Percentiles rank a stretch among this genome's conserved stretches.
Evolutionary conservation across 2,113 vertebrate genomes (phyloP).

Genomic region (Hydrolagus affinis): DNA sequence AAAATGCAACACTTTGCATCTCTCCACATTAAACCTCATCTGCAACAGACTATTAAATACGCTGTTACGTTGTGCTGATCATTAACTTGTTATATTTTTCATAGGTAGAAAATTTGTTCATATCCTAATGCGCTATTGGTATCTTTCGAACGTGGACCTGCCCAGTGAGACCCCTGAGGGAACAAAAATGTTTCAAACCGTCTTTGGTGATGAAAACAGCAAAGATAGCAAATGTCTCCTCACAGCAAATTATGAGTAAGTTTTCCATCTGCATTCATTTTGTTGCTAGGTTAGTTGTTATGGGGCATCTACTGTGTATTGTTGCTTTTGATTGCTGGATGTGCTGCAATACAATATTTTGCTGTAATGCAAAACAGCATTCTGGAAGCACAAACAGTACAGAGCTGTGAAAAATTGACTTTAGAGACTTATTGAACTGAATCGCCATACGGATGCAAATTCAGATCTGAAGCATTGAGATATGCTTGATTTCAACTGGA

Average conservation of each 20-base stretch:
- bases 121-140: constrained; percentile 93
- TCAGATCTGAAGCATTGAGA: not conserved
- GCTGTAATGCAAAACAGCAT: too few relatives aligned
- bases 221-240: constrained; percentile 71
- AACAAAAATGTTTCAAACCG: constrained; percentile 64
- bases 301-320: not conserved
- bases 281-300: not conserved
- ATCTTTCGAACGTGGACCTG: constrained; percentile 70
- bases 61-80: not conserved
- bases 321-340: not conserved
- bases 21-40: too few relatives aligned
- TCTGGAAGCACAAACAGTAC: too few relatives aligned
- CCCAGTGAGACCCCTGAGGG: constrained; percentile 63
- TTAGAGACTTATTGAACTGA: too few relatives aligned
- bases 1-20: too few relatives aligned
- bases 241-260: constrained; percentile 86
- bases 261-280: constrained; percentile 11
- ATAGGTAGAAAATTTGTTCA: constrained; percentile 85
- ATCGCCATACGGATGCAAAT: not conserved
- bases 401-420: too few relatives aligned
- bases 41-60: too few relatives aligned
- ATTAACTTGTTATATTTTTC: constrained; percentile 40
- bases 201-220: constrained; percentile 54
- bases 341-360: too few relatives aligned
- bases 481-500: too few relatives aligned